Conservation (phyloP, 1,140 invertebrate genomes). For the Lycorma delicatula region DNA sequence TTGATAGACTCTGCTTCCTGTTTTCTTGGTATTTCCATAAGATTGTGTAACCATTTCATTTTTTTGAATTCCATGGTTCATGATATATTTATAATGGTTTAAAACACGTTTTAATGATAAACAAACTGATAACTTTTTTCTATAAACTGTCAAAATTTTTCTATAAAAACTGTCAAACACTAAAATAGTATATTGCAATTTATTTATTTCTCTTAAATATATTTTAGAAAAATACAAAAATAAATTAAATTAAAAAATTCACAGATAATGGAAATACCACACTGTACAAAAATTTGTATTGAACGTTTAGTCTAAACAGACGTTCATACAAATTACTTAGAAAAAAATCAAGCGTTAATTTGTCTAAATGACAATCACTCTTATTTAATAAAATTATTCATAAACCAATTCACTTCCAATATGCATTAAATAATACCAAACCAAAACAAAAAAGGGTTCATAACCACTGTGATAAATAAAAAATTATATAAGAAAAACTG, state of each 20-base stretch:
- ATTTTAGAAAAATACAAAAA: too few relatives aligned
- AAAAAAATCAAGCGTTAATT: conserved; percentile 7
- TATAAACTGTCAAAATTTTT: too few relatives aligned
- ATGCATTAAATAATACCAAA: conserved; percentile 19
- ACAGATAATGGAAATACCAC: conserved; percentile 1
- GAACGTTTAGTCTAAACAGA: too few relatives aligned
- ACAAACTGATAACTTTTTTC: not conserved
- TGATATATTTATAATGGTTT: too few relatives aligned
- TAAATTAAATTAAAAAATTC: too few relatives aligned
- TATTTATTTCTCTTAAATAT: too few relatives aligned
- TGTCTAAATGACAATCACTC: too few relatives aligned
- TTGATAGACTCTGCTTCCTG: not conserved
- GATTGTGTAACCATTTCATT: not conserved
- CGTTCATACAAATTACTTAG: too few relatives aligned
- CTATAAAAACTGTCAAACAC: too few relatives aligned
- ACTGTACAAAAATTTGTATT: not conserved
- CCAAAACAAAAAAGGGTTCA: conserved; percentile 13
- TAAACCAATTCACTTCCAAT: conserved; percentile 1
- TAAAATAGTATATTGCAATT: too few relatives aligned
- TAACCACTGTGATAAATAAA: conserved; percentile 4
- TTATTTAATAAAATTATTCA: not conserved
- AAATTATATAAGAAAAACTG: conserved; percentile 8
- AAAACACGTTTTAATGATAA: not conserved
- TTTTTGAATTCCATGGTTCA: too few relatives aligned
- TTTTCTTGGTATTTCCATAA: conserved; percentile 3